Conservation (phyloP, 2,888 invertebrate genomes). For the Microctonus hyperodae region DNA sequence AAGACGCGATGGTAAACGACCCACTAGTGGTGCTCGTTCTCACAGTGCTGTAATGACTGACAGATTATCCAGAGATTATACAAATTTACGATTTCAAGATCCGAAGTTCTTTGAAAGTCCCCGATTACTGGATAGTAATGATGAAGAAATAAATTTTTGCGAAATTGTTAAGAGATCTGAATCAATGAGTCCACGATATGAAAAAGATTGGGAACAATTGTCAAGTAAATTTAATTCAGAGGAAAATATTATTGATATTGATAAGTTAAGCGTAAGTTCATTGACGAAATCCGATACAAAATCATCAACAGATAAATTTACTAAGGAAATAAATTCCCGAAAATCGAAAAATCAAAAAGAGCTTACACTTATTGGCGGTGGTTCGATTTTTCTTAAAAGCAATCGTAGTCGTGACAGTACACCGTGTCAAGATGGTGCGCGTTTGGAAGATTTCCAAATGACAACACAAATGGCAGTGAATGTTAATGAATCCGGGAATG, state of each 20-base stretch:
- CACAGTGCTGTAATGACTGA: slow-evolving; percentile 47
- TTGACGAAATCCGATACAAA: slow-evolving; percentile 46
- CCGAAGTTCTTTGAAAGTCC: slow-evolving; percentile 59
- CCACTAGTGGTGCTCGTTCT: slow-evolving; percentile 37
- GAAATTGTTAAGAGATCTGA: slow-evolving; percentile 65
- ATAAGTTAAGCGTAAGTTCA: slow-evolving; percentile 52
- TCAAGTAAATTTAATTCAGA: slow-evolving; percentile 54
- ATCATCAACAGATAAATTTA: slow-evolving; percentile 44
- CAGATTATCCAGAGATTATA: slow-evolving; percentile 56
- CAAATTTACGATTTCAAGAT: slow-evolving; percentile 57
- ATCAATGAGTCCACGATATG: slow-evolving; percentile 65
- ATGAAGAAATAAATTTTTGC: slow-evolving; percentile 65
- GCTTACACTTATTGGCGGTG: slow-evolving; percentile 65
- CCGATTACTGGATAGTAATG: slow-evolving; percentile 46
- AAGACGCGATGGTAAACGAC: slow-evolving; percentile 30
- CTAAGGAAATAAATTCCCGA: slow-evolving; percentile 62
- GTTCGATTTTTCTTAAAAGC: slow-evolving; percentile 71
- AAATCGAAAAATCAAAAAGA: slow-evolving; percentile 61
- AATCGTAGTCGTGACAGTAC: slow-evolving; percentile 58
- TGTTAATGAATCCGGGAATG: slow-evolving; percentile 12
- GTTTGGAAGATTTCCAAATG: slow-evolving; percentile 49
- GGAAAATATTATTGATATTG: slow-evolving; percentile 60
- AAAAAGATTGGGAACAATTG: slow-evolving; percentile 64
- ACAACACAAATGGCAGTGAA: background rate
- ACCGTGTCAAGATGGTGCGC: slow-evolving; percentile 51